phyloP scores from a whole-genome alignment of 2,888 invertebrate species.

The Scrobipalpa costella region DNA sequence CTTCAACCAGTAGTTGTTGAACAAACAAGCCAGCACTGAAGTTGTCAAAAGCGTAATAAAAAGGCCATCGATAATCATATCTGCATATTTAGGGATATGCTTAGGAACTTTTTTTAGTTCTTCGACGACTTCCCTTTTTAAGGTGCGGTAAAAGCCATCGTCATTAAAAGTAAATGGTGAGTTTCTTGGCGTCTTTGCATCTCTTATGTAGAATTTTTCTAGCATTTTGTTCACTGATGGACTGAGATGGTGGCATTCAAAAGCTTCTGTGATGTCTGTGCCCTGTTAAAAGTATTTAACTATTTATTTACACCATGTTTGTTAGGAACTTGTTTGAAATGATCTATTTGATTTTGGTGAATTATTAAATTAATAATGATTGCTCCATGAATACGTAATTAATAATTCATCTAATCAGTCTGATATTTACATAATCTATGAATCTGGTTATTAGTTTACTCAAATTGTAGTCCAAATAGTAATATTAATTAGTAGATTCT shows the following conservation, averaged over 20 bases:
- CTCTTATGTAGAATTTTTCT: slow-evolving; percentile 83
- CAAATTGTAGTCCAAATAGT: too few relatives aligned
- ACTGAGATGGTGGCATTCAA: slow-evolving; percentile 80
- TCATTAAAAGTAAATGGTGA: slow-evolving; percentile 88
- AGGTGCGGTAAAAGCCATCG: slow-evolving; percentile 87
- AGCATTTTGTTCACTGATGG: slow-evolving; percentile 80
- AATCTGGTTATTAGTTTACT: too few relatives aligned
- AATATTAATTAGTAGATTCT: too few relatives aligned
- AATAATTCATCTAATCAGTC: too few relatives aligned
- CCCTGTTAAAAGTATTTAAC: slow-evolving; percentile 58
- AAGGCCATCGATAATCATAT: slow-evolving; percentile 62
- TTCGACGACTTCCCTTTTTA: slow-evolving; percentile 81
- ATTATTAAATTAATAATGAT: too few relatives aligned
- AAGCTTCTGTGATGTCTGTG: slow-evolving; percentile 84
- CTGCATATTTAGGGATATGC: slow-evolving; percentile 41
- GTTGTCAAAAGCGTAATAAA: slow-evolving; percentile 57
- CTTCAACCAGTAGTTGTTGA: slow-evolving; percentile 50
- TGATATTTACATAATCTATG: too few relatives aligned
- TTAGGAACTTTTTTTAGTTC: slow-evolving; percentile 79
- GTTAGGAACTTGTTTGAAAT: background rate
- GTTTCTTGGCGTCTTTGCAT: slow-evolving; percentile 83
- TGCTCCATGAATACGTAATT: too few relatives aligned
- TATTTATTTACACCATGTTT: background rate
- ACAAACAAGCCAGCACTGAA: slow-evolving; percentile 56
- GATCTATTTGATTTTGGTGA: too few relatives aligned